Base-by-base conservation (phyloP, 2,797 vertebrate species). In the Petrocephalus sullivani region DNA sequence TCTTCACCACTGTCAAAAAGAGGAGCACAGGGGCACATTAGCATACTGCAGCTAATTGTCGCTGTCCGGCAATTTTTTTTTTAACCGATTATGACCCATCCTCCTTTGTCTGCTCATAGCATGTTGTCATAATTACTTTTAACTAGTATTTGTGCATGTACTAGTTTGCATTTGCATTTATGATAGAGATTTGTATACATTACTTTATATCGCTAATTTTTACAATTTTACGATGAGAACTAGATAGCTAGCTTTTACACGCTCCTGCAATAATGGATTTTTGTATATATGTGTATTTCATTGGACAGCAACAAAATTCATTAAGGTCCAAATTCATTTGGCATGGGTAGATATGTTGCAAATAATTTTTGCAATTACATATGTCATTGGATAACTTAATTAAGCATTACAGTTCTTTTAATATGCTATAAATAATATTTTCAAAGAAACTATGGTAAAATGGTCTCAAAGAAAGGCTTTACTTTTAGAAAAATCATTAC, bases 1-100 rank as follows among this genome's bases (percentile, higher is more conserved):
- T 96, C 89, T 96, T 97, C 87, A 98, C 95, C 0, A 95, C 97
- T 98, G 94, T 14, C 46, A 71, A 57, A 57, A 21, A 85, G 49
- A 84, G 82, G 21, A 53, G 87, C 78, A 41, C 67, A 82, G 12
- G 21, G 83, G 21, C 19, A 82, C 53, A 61, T 88, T 84, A 33
- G 57, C 9, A 61, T 19, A 46, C 4, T 7, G 21, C n/a, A 16
- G 49, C 51, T 37, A 56, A 75, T 10, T 67, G 64, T 71, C 37
- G 64, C 28, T 37, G 10, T 41, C 67, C 12, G 33, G 19, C 37
- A 33, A 75, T 46, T 46, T 46, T 46, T 46, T 46, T 46, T 46
- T 46, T 46, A 46, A 46, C 3, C 41, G 41, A 46, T 46, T 46
- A 46, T 2, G 41, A 46, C 33, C 33, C 37, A 75, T 75, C 37